These are phyloP conservation scores for Gracilinanus agilis DNA, from an alignment of 2,113 vertebrate species.

Conservation along the genomic window DNA sequence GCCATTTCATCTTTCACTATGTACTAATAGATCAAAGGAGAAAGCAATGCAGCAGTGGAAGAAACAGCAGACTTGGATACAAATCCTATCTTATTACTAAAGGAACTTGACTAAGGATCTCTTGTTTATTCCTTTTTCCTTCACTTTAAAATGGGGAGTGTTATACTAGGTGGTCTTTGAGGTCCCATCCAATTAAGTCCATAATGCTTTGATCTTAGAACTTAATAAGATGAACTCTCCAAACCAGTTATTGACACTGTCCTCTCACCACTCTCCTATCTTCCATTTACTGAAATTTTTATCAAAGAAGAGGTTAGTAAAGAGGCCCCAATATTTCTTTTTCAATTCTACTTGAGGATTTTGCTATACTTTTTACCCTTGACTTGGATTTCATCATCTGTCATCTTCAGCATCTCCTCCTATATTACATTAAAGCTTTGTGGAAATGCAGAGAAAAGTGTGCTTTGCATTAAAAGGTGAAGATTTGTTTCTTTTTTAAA, in stretches of 20 bases:
- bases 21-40: neutral
- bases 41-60: neutral
- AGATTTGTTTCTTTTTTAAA: neutral
- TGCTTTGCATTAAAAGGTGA: neutral
- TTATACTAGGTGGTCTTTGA: too few species aligned
- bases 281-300: too few species aligned
- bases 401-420: neutral
- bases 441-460: neutral
- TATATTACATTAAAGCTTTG: neutral
- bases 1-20: neutral
- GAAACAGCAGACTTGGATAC: neutral
- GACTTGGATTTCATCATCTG: too few species aligned
- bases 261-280: too few species aligned
- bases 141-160: neutral
- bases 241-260: too few species aligned
- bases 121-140: neutral
- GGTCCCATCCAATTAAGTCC: too few species aligned
- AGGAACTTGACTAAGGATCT: neutral
- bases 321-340: too few species aligned
- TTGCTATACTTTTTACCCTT: too few species aligned
- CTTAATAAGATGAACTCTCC: too few species aligned
- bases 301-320: too few species aligned
- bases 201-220: too few species aligned
- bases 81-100: neutral
- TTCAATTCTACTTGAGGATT: too few species aligned